Evolutionary conservation across 1,140 invertebrate genomes (phyloP).

Genomic region (Drosophila lowei): DNA sequence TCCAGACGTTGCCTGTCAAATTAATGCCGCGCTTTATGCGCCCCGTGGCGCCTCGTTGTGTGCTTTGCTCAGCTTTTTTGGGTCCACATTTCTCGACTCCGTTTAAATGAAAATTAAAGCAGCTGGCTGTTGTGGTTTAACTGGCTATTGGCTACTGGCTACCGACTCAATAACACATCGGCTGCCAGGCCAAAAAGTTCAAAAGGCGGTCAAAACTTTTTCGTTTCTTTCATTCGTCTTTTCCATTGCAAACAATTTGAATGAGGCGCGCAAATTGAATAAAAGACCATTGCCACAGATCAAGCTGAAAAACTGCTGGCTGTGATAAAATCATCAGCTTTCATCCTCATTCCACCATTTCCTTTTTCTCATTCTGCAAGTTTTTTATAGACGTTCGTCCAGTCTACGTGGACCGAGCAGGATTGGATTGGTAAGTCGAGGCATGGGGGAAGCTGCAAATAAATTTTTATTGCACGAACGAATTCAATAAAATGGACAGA

Average conservation of each 20-base stretch:
- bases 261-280: constrained; percentile 69
- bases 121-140: constrained; percentile 32
- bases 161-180: constrained; percentile 45
- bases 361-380: constrained; percentile 19
- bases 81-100: constrained; percentile 1
- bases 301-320: constrained; percentile 70
- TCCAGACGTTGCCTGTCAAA: constrained; percentile 41
- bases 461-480: constrained; percentile 68
- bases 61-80: constrained; percentile 7
- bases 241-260: constrained; percentile 51
- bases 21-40: constrained; percentile 43
- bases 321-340: constrained; percentile 72
- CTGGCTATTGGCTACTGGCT: constrained; percentile 33
- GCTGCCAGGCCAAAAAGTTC: constrained; percentile 61
- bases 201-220: constrained; percentile 59
- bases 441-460: constrained; percentile 35
- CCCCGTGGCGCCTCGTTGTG: constrained; percentile 17
- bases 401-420: constrained; percentile 9
- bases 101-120: constrained; percentile 43
- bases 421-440: neutral
- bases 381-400: constrained; percentile 29
- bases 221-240: constrained; percentile 17
- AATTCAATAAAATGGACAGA: constrained; percentile 56
- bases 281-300: constrained; percentile 64
- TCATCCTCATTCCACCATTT: constrained; percentile 32